These are phyloP conservation scores for Lasioglossum malachurum DNA, from an alignment of 2,888 invertebrate genomes.

Conservation along the genomic window DNA sequence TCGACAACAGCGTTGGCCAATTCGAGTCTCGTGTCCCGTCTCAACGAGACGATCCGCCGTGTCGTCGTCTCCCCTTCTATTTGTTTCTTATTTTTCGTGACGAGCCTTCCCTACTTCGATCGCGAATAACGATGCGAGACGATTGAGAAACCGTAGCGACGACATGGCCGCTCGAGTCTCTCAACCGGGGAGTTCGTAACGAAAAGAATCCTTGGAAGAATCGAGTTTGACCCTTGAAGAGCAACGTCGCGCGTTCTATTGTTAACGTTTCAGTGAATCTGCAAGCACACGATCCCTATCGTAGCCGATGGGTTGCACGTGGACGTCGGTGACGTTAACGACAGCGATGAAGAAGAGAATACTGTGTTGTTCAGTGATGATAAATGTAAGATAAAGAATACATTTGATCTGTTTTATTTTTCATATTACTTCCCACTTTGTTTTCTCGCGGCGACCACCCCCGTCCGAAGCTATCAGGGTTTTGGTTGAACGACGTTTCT, in stretches of 20 bases:
- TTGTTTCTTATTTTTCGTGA: not conserved
- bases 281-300: not conserved
- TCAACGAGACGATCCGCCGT: not conserved
- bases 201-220: not conserved
- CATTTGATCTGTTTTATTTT: slow-evolving; percentile 27
- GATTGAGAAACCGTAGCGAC: not conserved
- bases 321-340: not conserved
- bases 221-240: not conserved
- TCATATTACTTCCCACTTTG: slow-evolving; percentile 13
- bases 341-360: slow-evolving; percentile 14
- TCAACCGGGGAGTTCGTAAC: slow-evolving; percentile 5
- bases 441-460: not conserved
- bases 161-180: not conserved
- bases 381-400: slow-evolving; percentile 20
- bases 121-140: not conserved
- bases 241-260: not conserved
- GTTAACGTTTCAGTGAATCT: slow-evolving; percentile 16
- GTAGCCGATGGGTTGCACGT: slow-evolving; percentile 8
- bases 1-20: not conserved
- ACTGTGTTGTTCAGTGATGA: slow-evolving; percentile 10
- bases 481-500: not conserved
- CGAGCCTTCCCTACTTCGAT: not conserved
- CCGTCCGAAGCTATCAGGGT: not conserved
- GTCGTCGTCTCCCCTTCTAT: not conserved
- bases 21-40: not conserved